phyloP scores from a whole-genome alignment of 2,113 vertebrate species.

The Dinomys branickii region DNA sequence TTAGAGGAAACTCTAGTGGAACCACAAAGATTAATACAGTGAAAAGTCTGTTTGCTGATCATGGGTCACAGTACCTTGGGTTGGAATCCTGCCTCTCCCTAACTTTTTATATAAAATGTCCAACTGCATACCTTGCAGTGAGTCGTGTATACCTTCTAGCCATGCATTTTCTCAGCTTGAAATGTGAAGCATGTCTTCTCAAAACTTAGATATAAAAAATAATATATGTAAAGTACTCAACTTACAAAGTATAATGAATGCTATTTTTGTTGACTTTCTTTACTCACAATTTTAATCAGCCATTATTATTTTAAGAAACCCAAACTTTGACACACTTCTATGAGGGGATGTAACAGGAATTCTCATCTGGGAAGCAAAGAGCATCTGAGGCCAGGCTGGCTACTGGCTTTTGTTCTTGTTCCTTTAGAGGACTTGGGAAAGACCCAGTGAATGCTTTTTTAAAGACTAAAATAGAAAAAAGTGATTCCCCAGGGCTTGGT shows the following conservation, averaged over 20 bases:
- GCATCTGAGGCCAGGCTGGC: conserved; percentile 46
- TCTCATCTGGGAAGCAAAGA: conserved; percentile 51
- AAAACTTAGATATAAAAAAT: neutral
- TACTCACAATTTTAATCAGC: conserved; percentile 24
- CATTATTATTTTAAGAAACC: conserved; percentile 53
- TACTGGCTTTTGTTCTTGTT: conserved; percentile 63
- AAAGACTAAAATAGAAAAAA: conserved; percentile 63
- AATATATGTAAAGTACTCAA: neutral
- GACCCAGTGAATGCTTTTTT: conserved; percentile 38
- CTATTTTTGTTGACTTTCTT: conserved; percentile 9
- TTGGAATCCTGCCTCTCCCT: neutral
- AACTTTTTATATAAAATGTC: neutral
- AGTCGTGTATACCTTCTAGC: neutral
- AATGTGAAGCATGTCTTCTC: neutral
- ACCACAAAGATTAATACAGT: neutral
- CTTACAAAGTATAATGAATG: neutral
- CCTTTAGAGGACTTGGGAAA: conserved; percentile 39
- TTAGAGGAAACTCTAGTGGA: neutral
- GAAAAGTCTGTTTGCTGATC: neutral
- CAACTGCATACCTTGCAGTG: neutral
- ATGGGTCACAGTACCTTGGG: neutral
- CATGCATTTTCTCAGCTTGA: neutral
- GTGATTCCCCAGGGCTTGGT: conserved; percentile 52
- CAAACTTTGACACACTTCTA: neutral
- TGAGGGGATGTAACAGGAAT: conserved; percentile 42